These are phyloP conservation scores for Folsomia candida DNA, from an alignment of 2,888 invertebrate genomes.

Conservation along the genomic window DNA sequence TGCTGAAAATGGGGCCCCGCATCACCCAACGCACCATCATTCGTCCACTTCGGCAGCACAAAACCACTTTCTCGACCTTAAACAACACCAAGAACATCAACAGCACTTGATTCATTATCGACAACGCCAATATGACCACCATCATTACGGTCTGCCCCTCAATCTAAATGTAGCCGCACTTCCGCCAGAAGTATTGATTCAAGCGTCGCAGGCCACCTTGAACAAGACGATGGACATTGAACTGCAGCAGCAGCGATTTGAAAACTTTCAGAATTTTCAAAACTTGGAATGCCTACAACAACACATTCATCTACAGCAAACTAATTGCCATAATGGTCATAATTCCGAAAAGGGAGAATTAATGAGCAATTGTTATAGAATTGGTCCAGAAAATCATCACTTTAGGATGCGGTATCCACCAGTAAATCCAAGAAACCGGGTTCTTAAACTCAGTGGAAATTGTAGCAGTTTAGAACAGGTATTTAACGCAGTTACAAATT, in stretches of 20 bases:
- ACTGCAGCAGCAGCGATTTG: not conserved
- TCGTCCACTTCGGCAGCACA: not conserved
- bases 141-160: conserved; percentile 45
- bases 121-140: conserved; percentile 36
- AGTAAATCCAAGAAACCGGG: not conserved
- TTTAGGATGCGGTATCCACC: not conserved
- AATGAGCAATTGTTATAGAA: no score
- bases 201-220: not conserved
- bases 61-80: conserved; percentile 7
- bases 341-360: not conserved
- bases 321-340: no score
- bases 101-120: conserved; percentile 21
- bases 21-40: not conserved
- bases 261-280: not conserved
- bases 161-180: conserved; percentile 8
- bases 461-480: not conserved
- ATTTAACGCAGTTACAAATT: no score
- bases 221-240: not conserved
- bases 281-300: not conserved
- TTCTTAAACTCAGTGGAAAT: not conserved
- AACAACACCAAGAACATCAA: conserved; percentile 32
- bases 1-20: not conserved
- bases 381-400: not conserved
- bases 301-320: not conserved
- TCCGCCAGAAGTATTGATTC: conserved; percentile 2